Evolutionary conservation across 2,113 vertebrate species (phyloP), one percentile per base, ranked within the genome.

Genomic region (Syngnathoides biaculeatus): DNA sequence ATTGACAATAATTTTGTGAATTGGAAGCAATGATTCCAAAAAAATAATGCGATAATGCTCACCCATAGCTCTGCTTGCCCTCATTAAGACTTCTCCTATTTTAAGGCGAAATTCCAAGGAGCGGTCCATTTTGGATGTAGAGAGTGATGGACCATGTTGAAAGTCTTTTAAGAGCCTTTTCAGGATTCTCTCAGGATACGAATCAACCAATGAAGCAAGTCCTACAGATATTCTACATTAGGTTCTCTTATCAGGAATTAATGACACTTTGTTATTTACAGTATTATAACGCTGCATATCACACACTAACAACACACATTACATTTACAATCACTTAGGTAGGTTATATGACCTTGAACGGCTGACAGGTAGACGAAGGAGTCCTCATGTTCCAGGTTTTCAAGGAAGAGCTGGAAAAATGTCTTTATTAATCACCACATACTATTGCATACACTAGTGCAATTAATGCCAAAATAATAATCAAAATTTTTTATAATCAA

Each of bases 361-460:
- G 97, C 96, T 8, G 97, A 98, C 64, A 99, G 92, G 87, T 99
- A 99, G 45, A 99, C 81, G 47, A 98, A 99, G 13, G 95, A 85
- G 0, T 98, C 97, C 45, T 95, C 93, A 0, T 99, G 94, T 62
- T 95, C 93, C 89, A 99, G 1, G 27, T 95, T 98, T 84, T 97
- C 95, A 79, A 98, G 83, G 82, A 96, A 98, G 64, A 98, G 87
- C 97, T 99, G 82, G 11, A 61, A 80, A 26, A 80, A 1, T 39
- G 47, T 47, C 1, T 62, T 55, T 59, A 65, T 71, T 74, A 57
- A 62, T 68, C 11, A 48, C 19, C 35, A 64, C 35, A 77, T 17
- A 69, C 30, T 39, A 17, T 6, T 35, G 30, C 6, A 35, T 26
- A 53, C 14, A 65, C 30, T 45, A 15, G 20, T 7, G 4, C 2